Conservation (phyloP, 2,888 invertebrate species). For the Neuroscelio doddi region DNA sequence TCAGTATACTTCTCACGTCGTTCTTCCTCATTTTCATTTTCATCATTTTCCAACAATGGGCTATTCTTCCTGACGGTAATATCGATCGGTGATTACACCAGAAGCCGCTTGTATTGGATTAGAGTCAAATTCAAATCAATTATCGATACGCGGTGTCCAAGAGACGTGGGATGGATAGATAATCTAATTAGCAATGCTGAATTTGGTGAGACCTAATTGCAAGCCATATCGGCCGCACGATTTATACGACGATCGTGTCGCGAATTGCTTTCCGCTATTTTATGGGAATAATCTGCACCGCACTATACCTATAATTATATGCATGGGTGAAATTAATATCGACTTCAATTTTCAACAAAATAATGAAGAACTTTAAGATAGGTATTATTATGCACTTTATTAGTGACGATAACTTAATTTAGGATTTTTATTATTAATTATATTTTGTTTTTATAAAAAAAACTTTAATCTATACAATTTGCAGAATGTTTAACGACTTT, state of each 20-base stretch:
- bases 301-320: constrained; percentile 19
- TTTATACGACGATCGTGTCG: constrained; percentile 63
- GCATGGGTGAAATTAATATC: no score
- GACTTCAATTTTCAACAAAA: no score
- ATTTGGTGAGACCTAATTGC: constrained; percentile 69
- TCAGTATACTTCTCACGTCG: no score
- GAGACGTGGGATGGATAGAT: constrained; percentile 49
- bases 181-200: constrained; percentile 68
- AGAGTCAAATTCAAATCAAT: constrained; percentile 68
- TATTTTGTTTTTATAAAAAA: no score
- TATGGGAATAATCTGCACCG: constrained; percentile 12
- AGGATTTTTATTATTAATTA: no score
- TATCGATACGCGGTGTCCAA: constrained; percentile 51
- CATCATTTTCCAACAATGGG: constrained; percentile 28
- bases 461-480: no score
- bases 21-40: constrained; percentile 35
- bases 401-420: no score
- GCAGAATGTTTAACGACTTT: no score
- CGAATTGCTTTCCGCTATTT: constrained; percentile 53
- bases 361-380: no score
- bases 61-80: constrained; percentile 21
- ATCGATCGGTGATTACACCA: constrained; percentile 36
- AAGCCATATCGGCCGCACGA: constrained; percentile 62
- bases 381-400: constrained; percentile 18
- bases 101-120: constrained; percentile 51